These are phyloP conservation scores for Chascanopsetta lugubris DNA, from an alignment of 2,113 vertebrate genomes.

Conservation along the genomic window DNA sequence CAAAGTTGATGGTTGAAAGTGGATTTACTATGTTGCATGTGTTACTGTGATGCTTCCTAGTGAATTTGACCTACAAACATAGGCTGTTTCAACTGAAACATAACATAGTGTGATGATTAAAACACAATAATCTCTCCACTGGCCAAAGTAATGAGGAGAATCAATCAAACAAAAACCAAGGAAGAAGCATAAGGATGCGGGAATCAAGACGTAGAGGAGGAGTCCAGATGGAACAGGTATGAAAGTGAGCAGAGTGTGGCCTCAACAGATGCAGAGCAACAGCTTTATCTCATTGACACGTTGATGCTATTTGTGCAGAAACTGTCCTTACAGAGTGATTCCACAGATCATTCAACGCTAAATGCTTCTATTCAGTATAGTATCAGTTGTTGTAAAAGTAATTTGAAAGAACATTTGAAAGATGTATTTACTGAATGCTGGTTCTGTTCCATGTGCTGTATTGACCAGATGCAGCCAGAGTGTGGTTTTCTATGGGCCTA, in stretches of 20 bases:
- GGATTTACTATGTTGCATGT: background rate
- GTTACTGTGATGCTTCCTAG: no score
- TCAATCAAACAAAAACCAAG: conserved; percentile 35
- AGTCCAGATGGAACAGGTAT: conserved; percentile 14
- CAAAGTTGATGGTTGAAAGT: background rate
- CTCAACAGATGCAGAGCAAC: conserved; percentile 6
- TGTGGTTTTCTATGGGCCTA: conserved; percentile 1
- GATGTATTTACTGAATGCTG: conserved; percentile 14
- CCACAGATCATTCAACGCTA: background rate
- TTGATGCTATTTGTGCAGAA: background rate
- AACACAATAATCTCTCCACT: conserved; percentile 17
- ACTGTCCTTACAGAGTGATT: conserved; percentile 11
- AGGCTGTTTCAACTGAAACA: background rate
- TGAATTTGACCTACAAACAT: background rate
- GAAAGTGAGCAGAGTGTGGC: conserved; percentile 4
- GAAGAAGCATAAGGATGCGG: background rate
- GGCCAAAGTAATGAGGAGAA: conserved; percentile 33
- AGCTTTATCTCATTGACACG: conserved; percentile 5
- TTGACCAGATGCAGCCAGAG: conserved; percentile 3
- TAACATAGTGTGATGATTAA: conserved; percentile 24
- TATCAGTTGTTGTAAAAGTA: background rate
- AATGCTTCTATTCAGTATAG: background rate
- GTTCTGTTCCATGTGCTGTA: conserved; percentile 10
- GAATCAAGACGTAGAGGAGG: background rate
- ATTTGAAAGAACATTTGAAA: no score